Conservation (phyloP, 2,888 invertebrate species). For the Trichogramma dendrolimi region DNA sequence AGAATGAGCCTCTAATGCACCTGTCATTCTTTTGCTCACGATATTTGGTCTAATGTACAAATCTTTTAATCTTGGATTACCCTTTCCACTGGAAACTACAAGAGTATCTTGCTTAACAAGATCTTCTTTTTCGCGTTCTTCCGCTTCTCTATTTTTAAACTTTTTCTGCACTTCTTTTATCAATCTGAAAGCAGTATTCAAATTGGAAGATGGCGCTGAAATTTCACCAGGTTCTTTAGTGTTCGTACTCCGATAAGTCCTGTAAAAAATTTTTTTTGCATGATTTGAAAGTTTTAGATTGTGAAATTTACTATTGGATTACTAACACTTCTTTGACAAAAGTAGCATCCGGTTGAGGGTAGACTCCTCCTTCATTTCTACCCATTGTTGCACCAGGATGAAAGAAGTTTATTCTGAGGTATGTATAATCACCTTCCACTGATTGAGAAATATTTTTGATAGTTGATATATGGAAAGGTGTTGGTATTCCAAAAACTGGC, state of each 20-base stretch:
- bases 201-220: constrained; percentile 88
- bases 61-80: constrained; percentile 96
- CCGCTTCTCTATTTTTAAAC: constrained; percentile 96
- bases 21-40: constrained; percentile 92
- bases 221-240: constrained; percentile 95
- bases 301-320: background rate
- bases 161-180: constrained; percentile 99
- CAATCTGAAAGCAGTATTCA: constrained; percentile 93
- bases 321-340: constrained; percentile 96
- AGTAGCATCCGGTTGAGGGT: constrained; percentile 92
- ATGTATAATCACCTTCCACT: constrained; percentile 98
- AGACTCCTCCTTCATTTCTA: constrained; percentile 83
- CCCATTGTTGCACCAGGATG: constrained; percentile 97
- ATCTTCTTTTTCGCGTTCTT: constrained; percentile 97
- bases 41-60: constrained; percentile 98
- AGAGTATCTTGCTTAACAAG: constrained; percentile 97
- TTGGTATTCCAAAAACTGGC: constrained; percentile 92
- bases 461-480: constrained; percentile 98
- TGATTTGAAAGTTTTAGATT: background rate
- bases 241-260: constrained; percentile 94
- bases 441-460: constrained; percentile 99
- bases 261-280: constrained; percentile 45
- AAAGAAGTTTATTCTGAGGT: constrained; percentile 95
- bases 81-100: constrained; percentile 88
- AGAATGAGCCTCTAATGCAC: constrained; percentile 82